phyloP scores from a whole-genome alignment of 2,797 vertebrate genomes.

The Halcyon badia region DNA sequence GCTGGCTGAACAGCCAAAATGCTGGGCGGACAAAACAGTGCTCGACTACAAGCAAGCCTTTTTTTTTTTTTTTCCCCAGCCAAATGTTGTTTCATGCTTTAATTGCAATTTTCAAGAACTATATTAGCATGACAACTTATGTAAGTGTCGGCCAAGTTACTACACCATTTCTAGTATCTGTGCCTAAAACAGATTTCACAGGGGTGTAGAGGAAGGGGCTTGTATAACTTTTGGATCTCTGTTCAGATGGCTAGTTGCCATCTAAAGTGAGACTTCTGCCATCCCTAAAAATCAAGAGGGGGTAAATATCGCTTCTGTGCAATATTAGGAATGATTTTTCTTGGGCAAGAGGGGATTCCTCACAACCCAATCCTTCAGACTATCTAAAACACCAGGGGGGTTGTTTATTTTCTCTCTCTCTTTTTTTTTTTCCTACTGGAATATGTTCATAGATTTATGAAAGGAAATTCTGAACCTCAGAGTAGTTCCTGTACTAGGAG shows the following conservation, averaged over 20 bases:
- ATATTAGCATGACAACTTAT: constrained; percentile 48
- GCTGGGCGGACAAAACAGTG: neutral
- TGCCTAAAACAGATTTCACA: constrained; percentile 51
- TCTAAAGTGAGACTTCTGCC: neutral
- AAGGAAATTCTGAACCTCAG: neutral
- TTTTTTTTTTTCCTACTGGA: neutral
- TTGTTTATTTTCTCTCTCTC: neutral
- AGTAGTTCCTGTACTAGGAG: neutral
- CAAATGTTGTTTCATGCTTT: constrained; percentile 71
- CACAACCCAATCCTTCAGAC: neutral
- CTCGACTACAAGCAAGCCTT: neutral
- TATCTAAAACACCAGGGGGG: neutral
- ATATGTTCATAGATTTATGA: neutral
- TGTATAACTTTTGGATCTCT: neutral
- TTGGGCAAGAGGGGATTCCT: neutral
- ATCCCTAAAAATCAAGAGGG: neutral
- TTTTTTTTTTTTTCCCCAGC: neutral
- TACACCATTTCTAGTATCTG: constrained; percentile 3
- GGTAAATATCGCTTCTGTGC: neutral
- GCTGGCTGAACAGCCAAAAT: neutral
- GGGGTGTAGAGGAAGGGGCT: neutral
- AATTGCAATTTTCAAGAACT: constrained; percentile 72
- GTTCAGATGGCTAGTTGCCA: neutral
- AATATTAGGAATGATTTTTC: neutral
- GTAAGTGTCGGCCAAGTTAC: constrained; percentile 23